These are phyloP conservation scores for Papilio aristodemus DNA, from an alignment of 1,140 invertebrate genomes.

Conservation along the genomic window DNA sequence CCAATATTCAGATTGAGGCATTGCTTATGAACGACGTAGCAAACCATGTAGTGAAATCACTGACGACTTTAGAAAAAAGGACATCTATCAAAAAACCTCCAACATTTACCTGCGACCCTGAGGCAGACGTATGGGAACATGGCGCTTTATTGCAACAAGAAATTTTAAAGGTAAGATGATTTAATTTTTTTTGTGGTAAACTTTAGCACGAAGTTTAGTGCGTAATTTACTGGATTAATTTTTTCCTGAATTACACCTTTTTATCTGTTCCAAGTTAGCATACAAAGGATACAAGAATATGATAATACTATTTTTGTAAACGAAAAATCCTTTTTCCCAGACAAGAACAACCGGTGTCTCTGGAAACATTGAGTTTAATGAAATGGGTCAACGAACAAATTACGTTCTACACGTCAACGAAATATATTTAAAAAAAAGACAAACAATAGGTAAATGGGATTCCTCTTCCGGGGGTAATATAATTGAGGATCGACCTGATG, in stretches of 20 bases:
- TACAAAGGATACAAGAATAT: conserved; percentile 16
- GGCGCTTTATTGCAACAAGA: conserved; percentile 58
- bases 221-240: no score
- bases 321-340: conserved; percentile 45
- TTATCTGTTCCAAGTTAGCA: no score
- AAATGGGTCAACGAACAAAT: conserved; percentile 60
- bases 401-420: conserved; percentile 68
- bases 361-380: conserved; percentile 64
- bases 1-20: conserved; percentile 58
- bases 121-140: conserved; percentile 51
- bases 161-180: conserved; percentile 52
- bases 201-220: no score
- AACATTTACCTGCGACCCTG: conserved; percentile 45
- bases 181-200: no score
- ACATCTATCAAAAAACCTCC: conserved; percentile 43
- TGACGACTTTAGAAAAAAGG: conserved; percentile 47
- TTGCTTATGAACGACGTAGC: conserved; percentile 69
- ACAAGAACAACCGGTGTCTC: conserved; percentile 59
- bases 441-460: conserved; percentile 61
- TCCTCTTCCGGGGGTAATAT: conserved; percentile 45
- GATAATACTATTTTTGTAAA: neutral
- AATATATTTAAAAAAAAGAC: conserved; percentile 52
- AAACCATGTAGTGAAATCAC: conserved; percentile 60
- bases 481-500: conserved; percentile 45
- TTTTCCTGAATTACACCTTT: no score